A percentile compares a stretch with the other conserved stretches of the same genome.
Conservation (phyloP, 2,888 invertebrate genomes). For the Lycocerus yunnanus region DNA sequence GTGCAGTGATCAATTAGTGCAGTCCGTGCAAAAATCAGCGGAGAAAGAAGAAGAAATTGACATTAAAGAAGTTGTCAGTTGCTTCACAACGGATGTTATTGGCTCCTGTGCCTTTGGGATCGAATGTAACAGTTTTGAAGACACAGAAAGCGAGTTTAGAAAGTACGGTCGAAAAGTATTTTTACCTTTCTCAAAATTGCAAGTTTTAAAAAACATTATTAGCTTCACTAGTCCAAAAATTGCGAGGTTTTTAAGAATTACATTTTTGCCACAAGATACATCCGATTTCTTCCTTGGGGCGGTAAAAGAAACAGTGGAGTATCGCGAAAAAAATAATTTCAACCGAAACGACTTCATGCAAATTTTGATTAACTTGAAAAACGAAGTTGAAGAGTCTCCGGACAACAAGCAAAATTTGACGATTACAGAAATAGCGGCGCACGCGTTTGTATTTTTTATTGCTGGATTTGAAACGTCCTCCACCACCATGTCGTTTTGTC, state of each 20-base stretch:
- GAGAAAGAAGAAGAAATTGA: conserved; percentile 47
- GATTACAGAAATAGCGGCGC: conserved; percentile 34
- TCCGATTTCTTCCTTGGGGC: conserved; percentile 40
- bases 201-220: conserved; percentile 49
- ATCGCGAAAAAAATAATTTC: conserved; percentile 36
- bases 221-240: conserved; percentile 56
- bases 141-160: conserved; percentile 57
- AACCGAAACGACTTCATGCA: conserved; percentile 52
- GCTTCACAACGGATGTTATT: conserved; percentile 59
- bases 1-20: conserved; percentile 58
- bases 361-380: conserved; percentile 43
- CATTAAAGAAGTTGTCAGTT: conserved; percentile 53
- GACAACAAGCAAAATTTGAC: conserved; percentile 3
- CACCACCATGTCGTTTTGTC: conserved; percentile 52
- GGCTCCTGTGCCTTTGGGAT: conserved; percentile 63
- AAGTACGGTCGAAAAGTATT: conserved; percentile 27
- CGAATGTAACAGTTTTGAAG: conserved; percentile 59
- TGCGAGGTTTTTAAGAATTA: conserved; percentile 32
- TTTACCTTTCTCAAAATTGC: conserved; percentile 17
- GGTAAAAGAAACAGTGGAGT: conserved; percentile 39
- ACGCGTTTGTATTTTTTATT: conserved; percentile 41
- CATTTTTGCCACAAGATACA: conserved; percentile 34
- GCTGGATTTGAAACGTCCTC: conserved; percentile 53
- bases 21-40: conserved; percentile 46
- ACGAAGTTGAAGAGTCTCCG: background rate